Conservation (phyloP, 2,113 vertebrate genomes). For the Numida meleagris region DNA sequence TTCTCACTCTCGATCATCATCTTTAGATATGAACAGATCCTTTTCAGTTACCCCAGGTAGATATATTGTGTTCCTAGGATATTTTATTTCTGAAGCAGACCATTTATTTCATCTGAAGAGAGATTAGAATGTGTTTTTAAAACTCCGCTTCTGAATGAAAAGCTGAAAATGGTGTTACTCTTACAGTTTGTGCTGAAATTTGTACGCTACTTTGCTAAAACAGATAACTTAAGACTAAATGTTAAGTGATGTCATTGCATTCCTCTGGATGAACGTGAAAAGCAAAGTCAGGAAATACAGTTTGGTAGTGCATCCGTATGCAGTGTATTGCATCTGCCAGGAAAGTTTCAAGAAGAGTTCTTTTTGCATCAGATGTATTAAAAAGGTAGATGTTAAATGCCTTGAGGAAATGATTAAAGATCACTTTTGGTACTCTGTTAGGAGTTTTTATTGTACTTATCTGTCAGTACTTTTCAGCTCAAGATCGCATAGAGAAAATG, state of each 20-base stretch:
- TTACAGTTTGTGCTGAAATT: neutral
- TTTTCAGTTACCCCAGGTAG: conserved; percentile 87
- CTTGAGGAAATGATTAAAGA: neutral
- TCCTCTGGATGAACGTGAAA: neutral
- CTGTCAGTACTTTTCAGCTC: neutral
- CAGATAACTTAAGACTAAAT: neutral
- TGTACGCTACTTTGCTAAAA: neutral
- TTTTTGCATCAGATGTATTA: neutral
- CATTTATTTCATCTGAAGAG: neutral
- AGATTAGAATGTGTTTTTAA: neutral
- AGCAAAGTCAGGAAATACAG: neutral
- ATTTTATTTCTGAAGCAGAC: neutral
- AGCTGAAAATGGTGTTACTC: neutral
- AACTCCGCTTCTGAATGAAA: neutral
- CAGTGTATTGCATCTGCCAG: neutral
- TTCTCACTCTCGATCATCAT: conserved; percentile 97
- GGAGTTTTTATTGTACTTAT: neutral
- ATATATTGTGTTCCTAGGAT: neutral
- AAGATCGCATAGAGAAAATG: neutral
- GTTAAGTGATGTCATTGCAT: neutral
- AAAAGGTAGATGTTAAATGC: neutral
- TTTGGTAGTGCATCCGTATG: neutral
- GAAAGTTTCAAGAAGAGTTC: neutral
- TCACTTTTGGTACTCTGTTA: neutral
- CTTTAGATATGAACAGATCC: conserved; percentile 96